Base-by-base conservation (phyloP, 2,113 vertebrate species). In the Lampris incognitus region DNA sequence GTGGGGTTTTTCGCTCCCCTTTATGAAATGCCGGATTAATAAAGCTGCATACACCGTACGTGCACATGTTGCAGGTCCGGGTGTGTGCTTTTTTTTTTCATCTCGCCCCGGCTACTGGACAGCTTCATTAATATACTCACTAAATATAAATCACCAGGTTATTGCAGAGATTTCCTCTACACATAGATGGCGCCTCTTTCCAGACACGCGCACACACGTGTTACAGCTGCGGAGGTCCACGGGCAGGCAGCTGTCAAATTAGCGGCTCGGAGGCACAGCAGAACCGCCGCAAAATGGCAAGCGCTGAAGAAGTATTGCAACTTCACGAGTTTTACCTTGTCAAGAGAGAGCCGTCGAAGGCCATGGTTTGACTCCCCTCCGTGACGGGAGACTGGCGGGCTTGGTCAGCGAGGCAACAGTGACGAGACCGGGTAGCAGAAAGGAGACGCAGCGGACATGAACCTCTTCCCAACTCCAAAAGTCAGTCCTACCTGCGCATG, bases 401-500 rank as follows among this genome's bases (percentile, higher is more conserved):
- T 83, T 37, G 39, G 59, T 24, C 62, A 2, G 36, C 3, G 52
- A 79, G 79, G 59, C 44, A 8, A 24, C 74, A 36, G 72, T 2
- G 6, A 69, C 46, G 66, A 77, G 82, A 66, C 69, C 81, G 79
- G 87, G 58, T 10, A 67, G 41, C 24, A 42, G 37, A 68, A 60
- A 24, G 24, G 44, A 72, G 81, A 55, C 77, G 76, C 48, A 42
- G 8, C 51, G 10, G 84, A 77, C 9, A 42, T 80, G 56, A 85
- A 82, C 72, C 79, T 79, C 73, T 84, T 73, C 69, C 76, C 66
- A 24, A 24, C 24, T 24, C 24, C 56, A 69, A 72, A 83, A 88
- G 83, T 82, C 75, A 36, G 87, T 87, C 87, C 88, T 91, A 92
- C 85, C 89, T 92, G 89, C 62, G 38, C 93, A 93, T 94, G 83